Evolutionary conservation across 2,888 invertebrate genomes (phyloP), one percentile per base, ranked within the genome.

Genomic region (Oscheius sp.): DNA sequence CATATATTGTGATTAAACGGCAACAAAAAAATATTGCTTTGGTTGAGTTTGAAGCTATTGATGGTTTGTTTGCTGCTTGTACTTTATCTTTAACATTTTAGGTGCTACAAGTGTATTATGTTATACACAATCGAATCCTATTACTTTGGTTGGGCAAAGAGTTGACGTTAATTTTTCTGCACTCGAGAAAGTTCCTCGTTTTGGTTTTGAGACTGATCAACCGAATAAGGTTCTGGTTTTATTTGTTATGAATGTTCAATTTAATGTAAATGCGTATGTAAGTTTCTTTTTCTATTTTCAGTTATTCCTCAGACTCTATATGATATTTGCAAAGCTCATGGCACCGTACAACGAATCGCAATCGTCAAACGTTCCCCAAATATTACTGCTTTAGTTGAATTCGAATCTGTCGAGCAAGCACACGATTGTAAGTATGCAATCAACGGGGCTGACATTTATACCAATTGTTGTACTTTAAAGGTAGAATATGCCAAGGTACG

Each of bases 401-500:
- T 67, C 32, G 44, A 49, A 12, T 26, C 51, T n/a, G 14, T 50
- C 14, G 67, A 67, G 12, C 5, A 17, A n/a, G 67, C 67, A 8
- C 49, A 44, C 50, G 38, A 26, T 5, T 32, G 47, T 17, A 47
- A 96, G 87, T 94, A 95, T 82, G 91, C 93, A 73, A 91, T 98
- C 81, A 94, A 96, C 89, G 97, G 97, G 80, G 96, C 96, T 75
- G 97, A 98, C 89, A 96, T 98, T 86, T 98, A 98, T 89, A 95
- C 95, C 54, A 97, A 97, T 76, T 98, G 97, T 90, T 98, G 97
- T 89, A 97, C 97, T 76, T 90, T 98, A 86, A 95, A 96, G 90
- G 95, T 97, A 87, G 97, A 98, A 89, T 98, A 92, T 88, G 97
- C 97, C 67, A 96, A 96, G 93, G 96, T 97, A 88, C 90, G 77